Conservation (phyloP, 2,113 vertebrate genomes). For the Brachypteracias leptosomus region DNA sequence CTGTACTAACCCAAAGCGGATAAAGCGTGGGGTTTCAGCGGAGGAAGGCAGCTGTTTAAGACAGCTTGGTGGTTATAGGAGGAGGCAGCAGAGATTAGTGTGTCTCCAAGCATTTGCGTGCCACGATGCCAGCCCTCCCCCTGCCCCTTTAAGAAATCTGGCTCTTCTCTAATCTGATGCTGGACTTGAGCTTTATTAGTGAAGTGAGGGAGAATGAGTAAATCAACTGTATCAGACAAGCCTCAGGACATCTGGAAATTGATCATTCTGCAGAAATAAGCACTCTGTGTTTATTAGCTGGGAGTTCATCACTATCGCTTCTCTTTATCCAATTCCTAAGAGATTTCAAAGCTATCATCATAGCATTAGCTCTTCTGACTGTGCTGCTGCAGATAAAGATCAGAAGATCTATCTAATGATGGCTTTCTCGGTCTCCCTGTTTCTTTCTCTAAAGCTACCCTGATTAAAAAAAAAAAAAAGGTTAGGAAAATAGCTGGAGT, state of each 20-base stretch:
- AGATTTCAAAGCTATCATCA: constrained; percentile 82
- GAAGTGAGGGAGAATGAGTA: constrained; percentile 75
- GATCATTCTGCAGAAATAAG: constrained; percentile 83
- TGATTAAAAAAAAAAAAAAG: not conserved
- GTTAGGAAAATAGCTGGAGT: not conserved
- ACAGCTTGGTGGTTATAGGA: constrained; percentile 11
- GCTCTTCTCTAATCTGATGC: constrained; percentile 74
- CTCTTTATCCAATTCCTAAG: constrained; percentile 80
- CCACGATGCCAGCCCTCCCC: not conserved
- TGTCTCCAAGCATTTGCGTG: not conserved
- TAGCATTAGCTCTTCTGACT: constrained; percentile 78
- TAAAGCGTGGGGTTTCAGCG: constrained; percentile 32
- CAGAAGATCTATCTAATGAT: constrained; percentile 78
- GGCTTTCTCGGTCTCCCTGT: constrained; percentile 14
- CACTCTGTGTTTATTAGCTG: constrained; percentile 83
- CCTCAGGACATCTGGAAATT: constrained; percentile 84
- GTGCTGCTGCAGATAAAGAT: constrained; percentile 76
- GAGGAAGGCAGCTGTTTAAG: constrained; percentile 48
- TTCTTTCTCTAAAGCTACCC: constrained; percentile 14
- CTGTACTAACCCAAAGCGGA: constrained; percentile 63
- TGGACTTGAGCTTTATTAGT: constrained; percentile 80
- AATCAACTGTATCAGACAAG: constrained; percentile 81
- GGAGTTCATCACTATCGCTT: constrained; percentile 82
- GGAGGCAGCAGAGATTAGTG: not conserved
- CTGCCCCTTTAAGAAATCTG: constrained; percentile 72